These are phyloP conservation scores for Seira ritae DNA, from an alignment of 2,888 invertebrate species.

Conservation along the genomic window DNA sequence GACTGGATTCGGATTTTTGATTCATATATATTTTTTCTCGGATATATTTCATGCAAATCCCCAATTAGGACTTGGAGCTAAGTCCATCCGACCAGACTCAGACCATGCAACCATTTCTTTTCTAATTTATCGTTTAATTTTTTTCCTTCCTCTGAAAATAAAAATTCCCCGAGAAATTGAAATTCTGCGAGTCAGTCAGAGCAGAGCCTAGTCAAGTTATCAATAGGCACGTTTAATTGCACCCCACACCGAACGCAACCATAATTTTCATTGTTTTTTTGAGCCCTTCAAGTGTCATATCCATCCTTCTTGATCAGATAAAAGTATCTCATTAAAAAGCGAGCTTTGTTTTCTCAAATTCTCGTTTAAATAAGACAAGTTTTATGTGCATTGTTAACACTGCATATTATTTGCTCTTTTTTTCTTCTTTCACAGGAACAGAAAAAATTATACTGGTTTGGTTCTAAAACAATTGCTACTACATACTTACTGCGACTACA, in stretches of 20 bases:
- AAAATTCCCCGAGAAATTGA: slow-evolving; percentile 4
- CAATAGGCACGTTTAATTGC: neutral
- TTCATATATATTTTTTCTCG: too few relatives aligned
- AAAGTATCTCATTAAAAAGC: neutral
- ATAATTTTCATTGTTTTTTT: slow-evolving; percentile 1
- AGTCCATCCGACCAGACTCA: too few relatives aligned
- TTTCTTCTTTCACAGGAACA: slow-evolving; percentile 12
- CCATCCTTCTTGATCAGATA: slow-evolving; percentile 4
- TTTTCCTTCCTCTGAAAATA: too few relatives aligned
- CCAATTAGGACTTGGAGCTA: too few relatives aligned
- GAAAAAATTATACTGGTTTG: slow-evolving; percentile 19
- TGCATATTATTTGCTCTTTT: slow-evolving; percentile 36
- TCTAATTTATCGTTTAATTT: too few relatives aligned
- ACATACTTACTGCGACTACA: neutral
- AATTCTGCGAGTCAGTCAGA: neutral
- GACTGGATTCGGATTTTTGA: too few relatives aligned
- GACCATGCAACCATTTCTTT: too few relatives aligned
- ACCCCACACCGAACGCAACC: neutral
- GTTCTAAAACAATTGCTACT: neutral
- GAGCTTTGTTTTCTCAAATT: too few relatives aligned
- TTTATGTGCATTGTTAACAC: slow-evolving; percentile 43
- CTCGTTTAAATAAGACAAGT: neutral
- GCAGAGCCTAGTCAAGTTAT: too few relatives aligned
- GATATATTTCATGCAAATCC: too few relatives aligned
- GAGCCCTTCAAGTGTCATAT: slow-evolving; percentile 16